Evolutionary conservation across 2,888 invertebrate species (phyloP).

Genomic region (Agrochola circellaris): DNA sequence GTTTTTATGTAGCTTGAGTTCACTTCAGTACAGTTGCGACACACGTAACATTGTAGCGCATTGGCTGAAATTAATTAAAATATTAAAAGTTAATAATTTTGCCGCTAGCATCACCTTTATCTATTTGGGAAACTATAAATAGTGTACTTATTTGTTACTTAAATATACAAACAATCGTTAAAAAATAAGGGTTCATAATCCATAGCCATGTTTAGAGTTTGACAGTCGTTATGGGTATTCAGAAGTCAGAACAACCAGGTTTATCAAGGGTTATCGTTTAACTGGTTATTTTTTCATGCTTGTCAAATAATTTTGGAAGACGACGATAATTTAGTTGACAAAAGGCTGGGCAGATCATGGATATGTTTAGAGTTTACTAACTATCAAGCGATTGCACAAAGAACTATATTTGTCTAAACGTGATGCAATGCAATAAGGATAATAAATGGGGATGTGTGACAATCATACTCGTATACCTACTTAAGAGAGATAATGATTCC

Average conservation of each 20-base stretch:
- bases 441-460: conserved; percentile 35
- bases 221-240: too few relatives aligned
- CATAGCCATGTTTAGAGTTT: background rate
- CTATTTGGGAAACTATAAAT: background rate
- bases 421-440: conserved; percentile 39
- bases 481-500: conserved; percentile 37
- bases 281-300: background rate
- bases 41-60: conserved; percentile 77
- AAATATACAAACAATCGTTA: background rate
- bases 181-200: background rate
- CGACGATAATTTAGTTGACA: background rate
- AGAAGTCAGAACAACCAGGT: background rate
- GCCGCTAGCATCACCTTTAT: background rate
- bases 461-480: conserved; percentile 32
- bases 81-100: background rate
- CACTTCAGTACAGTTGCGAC: conserved; percentile 72
- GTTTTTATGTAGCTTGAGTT: conserved; percentile 66
- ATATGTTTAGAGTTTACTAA: background rate
- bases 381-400: conserved; percentile 2
- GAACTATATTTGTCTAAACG: background rate
- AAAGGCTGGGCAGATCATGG: too few relatives aligned
- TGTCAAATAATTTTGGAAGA: background rate
- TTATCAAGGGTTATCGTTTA: background rate
- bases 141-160: background rate
- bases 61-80: conserved; percentile 66